Evolutionary conservation across 2,888 invertebrate genomes (phyloP).

Genomic region (Xylota segnis): DNA sequence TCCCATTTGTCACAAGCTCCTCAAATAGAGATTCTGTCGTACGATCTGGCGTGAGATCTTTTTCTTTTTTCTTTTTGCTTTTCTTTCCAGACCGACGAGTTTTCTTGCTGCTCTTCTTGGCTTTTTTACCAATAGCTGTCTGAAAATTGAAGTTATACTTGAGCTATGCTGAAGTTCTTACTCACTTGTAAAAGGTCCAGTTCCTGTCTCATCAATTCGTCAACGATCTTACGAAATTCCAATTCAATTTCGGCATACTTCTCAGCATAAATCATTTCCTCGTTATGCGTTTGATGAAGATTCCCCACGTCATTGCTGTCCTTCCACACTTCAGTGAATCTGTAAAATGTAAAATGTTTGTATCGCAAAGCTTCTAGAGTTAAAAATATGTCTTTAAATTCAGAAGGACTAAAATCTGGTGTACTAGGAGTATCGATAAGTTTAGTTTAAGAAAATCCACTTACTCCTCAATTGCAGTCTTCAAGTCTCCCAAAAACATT

Average conservation of each 20-base stretch:
- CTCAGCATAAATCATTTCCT: slow-evolving; percentile 93
- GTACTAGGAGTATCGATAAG: too few species aligned
- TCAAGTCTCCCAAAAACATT: slow-evolving; percentile 89
- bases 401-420: too few species aligned
- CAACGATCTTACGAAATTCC: slow-evolving; percentile 92
- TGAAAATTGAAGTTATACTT: neutral
- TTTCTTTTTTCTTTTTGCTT: slow-evolving; percentile 96
- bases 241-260: slow-evolving; percentile 93
- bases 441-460: slow-evolving; percentile 27
- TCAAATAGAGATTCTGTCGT: slow-evolving; percentile 96
- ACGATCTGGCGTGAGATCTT: slow-evolving; percentile 96
- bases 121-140: slow-evolving; percentile 89
- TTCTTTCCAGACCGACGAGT: slow-evolving; percentile 93
- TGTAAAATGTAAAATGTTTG: slow-evolving; percentile 77
- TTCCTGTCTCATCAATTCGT: slow-evolving; percentile 90
- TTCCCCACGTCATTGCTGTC: slow-evolving; percentile 91
- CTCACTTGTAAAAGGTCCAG: slow-evolving; percentile 87
- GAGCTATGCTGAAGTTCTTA: neutral
- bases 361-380: too few species aligned
- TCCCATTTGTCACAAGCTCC: slow-evolving; percentile 95
- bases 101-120: slow-evolving; percentile 91
- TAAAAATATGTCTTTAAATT: too few species aligned
- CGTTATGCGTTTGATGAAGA: slow-evolving; percentile 90
- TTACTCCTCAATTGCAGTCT: slow-evolving; percentile 90
- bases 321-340: slow-evolving; percentile 93